Base-by-base conservation (phyloP, 2,113 vertebrate species). In the Heterotis niloticus region DNA sequence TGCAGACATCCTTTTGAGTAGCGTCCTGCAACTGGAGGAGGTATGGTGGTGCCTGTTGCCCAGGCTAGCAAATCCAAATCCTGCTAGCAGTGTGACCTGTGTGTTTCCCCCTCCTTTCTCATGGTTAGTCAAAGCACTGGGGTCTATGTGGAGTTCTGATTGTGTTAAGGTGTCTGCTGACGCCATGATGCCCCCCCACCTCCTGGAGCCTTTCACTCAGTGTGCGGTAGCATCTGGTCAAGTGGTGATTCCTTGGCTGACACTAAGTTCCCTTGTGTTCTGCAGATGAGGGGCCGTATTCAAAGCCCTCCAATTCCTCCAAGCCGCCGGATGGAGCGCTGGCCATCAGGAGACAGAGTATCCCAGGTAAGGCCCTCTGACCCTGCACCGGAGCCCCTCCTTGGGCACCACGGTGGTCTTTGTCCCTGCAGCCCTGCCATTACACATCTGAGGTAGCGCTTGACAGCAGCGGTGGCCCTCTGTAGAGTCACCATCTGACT, bases 241-340 rank as follows among this genome's bases (percentile, higher is more conserved):
- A n/a, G 18, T 74, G 54, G 71, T 57, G 54, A 24, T 74, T 59
- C 52, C 29, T 26, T 67, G 23, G 76, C 64, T 66, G 44, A 77
- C 62, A 24, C 64, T 67, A 44, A 77, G 76, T 86, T 86, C 85
- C 88, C 86, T 86, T 92, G 80, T 89, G 88, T 93, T 90, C 92
- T 90, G 66, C 94, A 99, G 97, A 99, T 98, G 97, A 99, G 86
- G 97, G 97, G 90, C 96, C 96, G 83, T 99, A 99, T 89, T 94
- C 94, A 86, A 99, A 99, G 88, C 95, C 97, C 92, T 92, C 96
- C 86, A 94, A 92, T 88, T 95, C 96, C 87, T 92, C 94, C 83
- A 94, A 94, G 87, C 92, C 95, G 88, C 92, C 95, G 72, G 97
- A 98, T 87, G 96, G 97, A 92, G 91, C 95, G 76, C 92, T 99